phyloP scores from a whole-genome alignment of 2,888 invertebrate species.

The Polyommatus iphigenia region DNA sequence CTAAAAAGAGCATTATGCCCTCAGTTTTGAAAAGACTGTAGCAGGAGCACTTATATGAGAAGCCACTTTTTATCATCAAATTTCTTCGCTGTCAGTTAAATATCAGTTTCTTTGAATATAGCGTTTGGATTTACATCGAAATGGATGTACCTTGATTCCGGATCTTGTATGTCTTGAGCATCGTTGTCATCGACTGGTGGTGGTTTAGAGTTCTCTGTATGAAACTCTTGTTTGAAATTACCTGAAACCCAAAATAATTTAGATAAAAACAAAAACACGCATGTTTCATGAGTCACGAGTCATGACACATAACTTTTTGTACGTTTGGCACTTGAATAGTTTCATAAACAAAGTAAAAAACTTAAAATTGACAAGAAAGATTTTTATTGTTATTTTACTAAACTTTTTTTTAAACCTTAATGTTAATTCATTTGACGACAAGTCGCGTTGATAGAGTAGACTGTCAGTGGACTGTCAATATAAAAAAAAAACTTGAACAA shows the following conservation, averaged over 20 bases:
- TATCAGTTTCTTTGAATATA: constrained; percentile 72
- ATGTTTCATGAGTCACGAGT: too few relatives aligned
- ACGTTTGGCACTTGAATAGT: too few relatives aligned
- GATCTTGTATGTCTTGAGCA: constrained; percentile 49
- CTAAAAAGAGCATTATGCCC: too few relatives aligned
- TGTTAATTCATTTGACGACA: not conserved
- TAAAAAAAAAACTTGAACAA: not conserved
- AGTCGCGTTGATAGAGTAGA: not conserved
- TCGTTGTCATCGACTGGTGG: constrained; percentile 54
- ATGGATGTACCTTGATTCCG: constrained; percentile 68
- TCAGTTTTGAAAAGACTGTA: too few relatives aligned
- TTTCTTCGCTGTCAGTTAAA: too few relatives aligned
- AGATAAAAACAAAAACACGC: not conserved
- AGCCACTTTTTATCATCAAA: too few relatives aligned
- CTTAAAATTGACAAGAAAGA: too few relatives aligned
- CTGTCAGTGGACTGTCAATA: not conserved
- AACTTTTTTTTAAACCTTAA: too few relatives aligned
- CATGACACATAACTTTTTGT: too few relatives aligned
- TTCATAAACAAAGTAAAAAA: too few relatives aligned
- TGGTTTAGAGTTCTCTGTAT: constrained; percentile 64
- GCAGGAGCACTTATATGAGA: too few relatives aligned
- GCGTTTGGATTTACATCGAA: constrained; percentile 59
- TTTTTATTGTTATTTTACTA: too few relatives aligned
- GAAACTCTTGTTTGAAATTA: constrained; percentile 70
- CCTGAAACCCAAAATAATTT: constrained; percentile 50